Base-by-base conservation (phyloP, 1,140 invertebrate species). In the Drosophila erecta region DNA sequence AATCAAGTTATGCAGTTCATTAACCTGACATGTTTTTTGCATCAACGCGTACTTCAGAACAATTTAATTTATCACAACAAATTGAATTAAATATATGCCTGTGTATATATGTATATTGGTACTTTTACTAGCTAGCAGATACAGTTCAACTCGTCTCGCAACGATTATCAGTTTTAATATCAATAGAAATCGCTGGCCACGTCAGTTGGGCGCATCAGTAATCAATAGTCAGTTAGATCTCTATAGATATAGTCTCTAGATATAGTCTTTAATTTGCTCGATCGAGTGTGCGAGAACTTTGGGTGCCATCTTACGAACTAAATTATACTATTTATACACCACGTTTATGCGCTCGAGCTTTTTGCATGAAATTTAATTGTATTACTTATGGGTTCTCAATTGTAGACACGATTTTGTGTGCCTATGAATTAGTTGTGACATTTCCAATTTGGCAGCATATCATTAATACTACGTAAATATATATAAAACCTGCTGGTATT, bases 51-150 rank as follows among this genome's bases (percentile, higher is more conserved):
- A 56, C 33, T 67, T 69, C 66, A 67, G 61, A 77, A 81, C 60
- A 79, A 65, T 75, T 66, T 54, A 83, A 83, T 85, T 77, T 85
- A 85, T 85, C 81, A 84, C 81, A 83, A 83, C 70, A 83, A 78
- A 83, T 81, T 67, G 41, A 73, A 81, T 77, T 77, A 77, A 60
- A 76, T 55, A 57, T 58, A 78, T 44, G 50, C 47, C 15, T 65
- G 30, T 59, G 22, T 78, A 37, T 59, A 46, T 60, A 53, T 43
- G 47, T 64, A 53, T 43, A 53, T 64, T 47, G 53, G 44, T 60
- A 60, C 30, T 79, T 37, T 53, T 67, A 57, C 61, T 51, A 72
- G 51, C 67, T 81, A 81, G 46, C 67, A 67, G 59, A 79, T 57
- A 47, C 66, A 69, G 50, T 72, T 59, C 53, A 64, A 58, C 53